Conservation (phyloP, 2,888 invertebrate species). For the Ichneumoninae sp. region DNA sequence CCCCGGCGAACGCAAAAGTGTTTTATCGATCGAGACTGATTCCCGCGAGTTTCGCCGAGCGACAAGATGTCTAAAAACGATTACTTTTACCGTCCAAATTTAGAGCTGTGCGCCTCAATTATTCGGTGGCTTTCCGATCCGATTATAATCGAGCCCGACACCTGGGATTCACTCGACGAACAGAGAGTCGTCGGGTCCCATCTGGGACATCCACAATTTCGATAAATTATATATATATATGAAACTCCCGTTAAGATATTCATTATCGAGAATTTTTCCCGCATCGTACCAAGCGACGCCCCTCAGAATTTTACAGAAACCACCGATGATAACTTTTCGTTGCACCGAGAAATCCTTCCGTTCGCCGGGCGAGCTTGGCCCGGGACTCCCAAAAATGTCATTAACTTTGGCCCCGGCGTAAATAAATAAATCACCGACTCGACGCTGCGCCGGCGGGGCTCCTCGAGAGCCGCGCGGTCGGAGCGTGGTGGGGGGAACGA, state of each 20-base stretch:
- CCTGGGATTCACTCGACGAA: background rate
- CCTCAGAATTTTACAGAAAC: background rate
- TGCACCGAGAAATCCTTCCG: conserved; percentile 5
- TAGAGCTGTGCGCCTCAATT: background rate
- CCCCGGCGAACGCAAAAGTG: background rate
- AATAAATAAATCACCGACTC: conserved; percentile 71
- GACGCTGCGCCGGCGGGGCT: conserved; percentile 24
- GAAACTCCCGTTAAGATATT: background rate
- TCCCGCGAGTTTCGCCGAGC: background rate
- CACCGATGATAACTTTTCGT: background rate
- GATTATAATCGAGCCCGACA: background rate
- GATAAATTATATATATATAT: background rate
- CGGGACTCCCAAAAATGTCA: conserved; percentile 59
- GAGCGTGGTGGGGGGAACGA: conserved; percentile 34
- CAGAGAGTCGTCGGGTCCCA: background rate
- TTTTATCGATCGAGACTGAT: background rate
- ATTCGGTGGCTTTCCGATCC: background rate
- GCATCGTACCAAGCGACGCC: background rate
- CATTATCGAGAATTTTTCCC: background rate
- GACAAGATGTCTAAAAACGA: background rate
- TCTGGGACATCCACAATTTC: background rate
- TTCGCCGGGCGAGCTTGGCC: conserved; percentile 1
- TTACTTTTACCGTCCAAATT: background rate
- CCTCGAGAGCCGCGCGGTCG: conserved; percentile 27
- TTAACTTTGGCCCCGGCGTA: conserved; percentile 67